phyloP scores from a whole-genome alignment of 2,888 invertebrate species.

The Trisateles emortualis region DNA sequence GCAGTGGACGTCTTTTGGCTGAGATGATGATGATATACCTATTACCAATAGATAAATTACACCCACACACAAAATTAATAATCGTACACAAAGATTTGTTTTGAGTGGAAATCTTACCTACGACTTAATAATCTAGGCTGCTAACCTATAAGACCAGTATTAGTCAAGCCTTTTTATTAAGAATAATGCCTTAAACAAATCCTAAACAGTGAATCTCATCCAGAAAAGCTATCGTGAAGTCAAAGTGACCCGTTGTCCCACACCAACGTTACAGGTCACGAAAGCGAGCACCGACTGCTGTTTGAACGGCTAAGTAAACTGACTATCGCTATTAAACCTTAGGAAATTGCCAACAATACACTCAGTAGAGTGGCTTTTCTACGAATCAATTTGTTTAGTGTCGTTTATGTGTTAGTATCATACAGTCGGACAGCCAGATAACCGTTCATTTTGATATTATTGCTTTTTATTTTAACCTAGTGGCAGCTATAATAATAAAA shows the following conservation, averaged over 20 bases:
- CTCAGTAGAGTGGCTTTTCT: constrained; percentile 41
- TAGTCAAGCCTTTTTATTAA: too few species aligned
- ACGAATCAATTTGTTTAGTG: constrained; percentile 40
- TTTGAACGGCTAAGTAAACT: constrained; percentile 65
- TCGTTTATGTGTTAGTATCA: not conserved
- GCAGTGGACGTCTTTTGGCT: too few species aligned
- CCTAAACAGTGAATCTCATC: not conserved
- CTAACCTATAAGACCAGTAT: too few species aligned
- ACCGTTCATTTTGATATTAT: not conserved
- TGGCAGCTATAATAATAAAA: too few species aligned
- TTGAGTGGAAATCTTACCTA: too few species aligned
- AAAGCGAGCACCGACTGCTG: constrained; percentile 30
- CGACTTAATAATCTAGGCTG: too few species aligned
- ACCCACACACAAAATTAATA: too few species aligned
- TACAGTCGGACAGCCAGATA: not conserved
- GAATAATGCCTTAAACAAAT: too few species aligned
- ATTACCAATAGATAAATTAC: too few species aligned
- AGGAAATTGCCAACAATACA: constrained; percentile 58
- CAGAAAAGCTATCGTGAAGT: not conserved
- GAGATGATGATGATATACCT: too few species aligned
- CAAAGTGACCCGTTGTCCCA: constrained; percentile 1
- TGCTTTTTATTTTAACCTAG: not conserved
- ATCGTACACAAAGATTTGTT: too few species aligned
- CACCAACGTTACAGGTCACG: constrained; percentile 9
- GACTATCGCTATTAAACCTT: constrained; percentile 61